Evolutionary conservation across 2,113 vertebrate genomes (phyloP).

Genomic region (Elephas maximus): DNA sequence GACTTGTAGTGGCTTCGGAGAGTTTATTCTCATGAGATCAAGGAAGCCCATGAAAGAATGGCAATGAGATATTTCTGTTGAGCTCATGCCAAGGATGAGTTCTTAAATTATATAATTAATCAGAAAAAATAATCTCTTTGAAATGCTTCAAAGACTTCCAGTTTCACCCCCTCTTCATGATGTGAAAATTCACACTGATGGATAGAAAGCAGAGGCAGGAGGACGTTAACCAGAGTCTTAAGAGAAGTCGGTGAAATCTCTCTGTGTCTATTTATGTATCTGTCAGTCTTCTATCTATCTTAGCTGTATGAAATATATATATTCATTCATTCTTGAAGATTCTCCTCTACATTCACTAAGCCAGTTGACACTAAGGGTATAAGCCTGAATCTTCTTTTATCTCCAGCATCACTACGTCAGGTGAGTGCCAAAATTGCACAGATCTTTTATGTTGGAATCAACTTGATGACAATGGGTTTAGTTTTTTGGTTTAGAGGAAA

Average conservation of each 20-base stretch:
- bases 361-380: neutral
- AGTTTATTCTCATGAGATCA: constrained; percentile 17
- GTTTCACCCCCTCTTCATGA: neutral
- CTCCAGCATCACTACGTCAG: neutral
- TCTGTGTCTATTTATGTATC: neutral
- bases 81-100: neutral
- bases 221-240: neutral
- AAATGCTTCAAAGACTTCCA: constrained; percentile 56
- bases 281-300: too few species aligned
- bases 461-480: too few species aligned
- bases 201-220: neutral
- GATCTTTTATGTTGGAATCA: neutral
- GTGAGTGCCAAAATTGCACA: neutral
- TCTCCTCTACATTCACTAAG: neutral
- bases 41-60: neutral
- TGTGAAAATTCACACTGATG: constrained; percentile 23
- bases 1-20: neutral
- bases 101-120: neutral
- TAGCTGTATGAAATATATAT: neutral
- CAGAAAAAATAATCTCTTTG: neutral
- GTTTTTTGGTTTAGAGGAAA: neutral
- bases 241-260: neutral
- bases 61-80: neutral
- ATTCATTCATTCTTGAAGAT: neutral
- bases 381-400: neutral